Percentiles rank a stretch among this genome's conserved stretches.
Evolutionary conservation across 2,113 vertebrate genomes (phyloP).

Genomic region (Bos javanicus): DNA sequence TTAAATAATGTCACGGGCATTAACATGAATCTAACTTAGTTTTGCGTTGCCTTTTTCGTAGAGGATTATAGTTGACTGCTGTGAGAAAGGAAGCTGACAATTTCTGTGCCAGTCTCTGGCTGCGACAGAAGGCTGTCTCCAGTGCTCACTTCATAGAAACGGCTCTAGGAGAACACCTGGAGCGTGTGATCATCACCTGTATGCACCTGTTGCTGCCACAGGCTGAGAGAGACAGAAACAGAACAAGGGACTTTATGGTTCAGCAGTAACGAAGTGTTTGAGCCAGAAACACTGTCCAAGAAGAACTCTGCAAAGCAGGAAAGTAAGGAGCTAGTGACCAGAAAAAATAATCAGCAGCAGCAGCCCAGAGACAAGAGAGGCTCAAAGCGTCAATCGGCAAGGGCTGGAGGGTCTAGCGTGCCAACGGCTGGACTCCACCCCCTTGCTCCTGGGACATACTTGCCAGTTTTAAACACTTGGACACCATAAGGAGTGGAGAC

Average conservation of each 20-base stretch:
- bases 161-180: neutral
- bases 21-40: neutral
- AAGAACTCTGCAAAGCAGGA: constrained; percentile 74
- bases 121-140: neutral
- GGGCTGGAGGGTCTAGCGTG: constrained; percentile 62
- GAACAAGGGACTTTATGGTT: constrained; percentile 67
- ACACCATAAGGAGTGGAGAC: constrained; percentile 67
- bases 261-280: constrained; percentile 62
- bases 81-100: neutral
- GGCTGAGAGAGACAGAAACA: constrained; percentile 68
- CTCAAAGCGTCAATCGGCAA: constrained; percentile 77
- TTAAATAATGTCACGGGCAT: neutral
- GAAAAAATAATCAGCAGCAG: constrained; percentile 75
- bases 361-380: constrained; percentile 73
- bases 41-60: neutral
- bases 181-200: constrained; percentile 41
- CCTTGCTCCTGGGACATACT: constrained; percentile 71
- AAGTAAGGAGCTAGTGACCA: constrained; percentile 77
- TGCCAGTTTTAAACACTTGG: constrained; percentile 77
- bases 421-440: constrained; percentile 73
- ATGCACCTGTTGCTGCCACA: constrained; percentile 58
- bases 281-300: constrained; percentile 76
- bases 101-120: neutral
- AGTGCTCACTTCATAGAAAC: neutral
- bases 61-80: neutral